A percentile compares a stretch with the other conserved stretches of the same genome.
These are phyloP conservation scores for Isoperla grammatica DNA, from an alignment of 2,888 invertebrate species.

Conservation along the genomic window DNA sequence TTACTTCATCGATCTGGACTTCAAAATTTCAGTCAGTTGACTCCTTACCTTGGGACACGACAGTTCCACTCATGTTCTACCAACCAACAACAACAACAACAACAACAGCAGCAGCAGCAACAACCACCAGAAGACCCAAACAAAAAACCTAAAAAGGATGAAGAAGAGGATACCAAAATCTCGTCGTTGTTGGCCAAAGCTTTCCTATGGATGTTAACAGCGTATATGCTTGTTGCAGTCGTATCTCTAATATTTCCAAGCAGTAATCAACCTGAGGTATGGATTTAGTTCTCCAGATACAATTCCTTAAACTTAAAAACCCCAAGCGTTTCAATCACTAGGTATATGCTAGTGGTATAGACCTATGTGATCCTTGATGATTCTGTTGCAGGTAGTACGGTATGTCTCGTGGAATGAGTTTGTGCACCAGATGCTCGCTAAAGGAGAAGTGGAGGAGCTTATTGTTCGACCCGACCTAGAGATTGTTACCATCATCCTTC, in stretches of 20 bases:
- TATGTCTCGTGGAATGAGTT: constrained; percentile 97
- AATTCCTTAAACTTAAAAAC: no score
- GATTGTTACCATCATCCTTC: constrained; percentile 75
- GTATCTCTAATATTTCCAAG: constrained; percentile 66
- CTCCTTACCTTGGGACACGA: constrained; percentile 22
- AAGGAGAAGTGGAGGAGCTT: constrained; percentile 88
- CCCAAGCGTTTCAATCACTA: no score
- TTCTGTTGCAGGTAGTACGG: constrained; percentile 45
- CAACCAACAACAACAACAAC: constrained; percentile 22
- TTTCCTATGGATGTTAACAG: constrained; percentile 72
- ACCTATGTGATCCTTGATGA: no score
- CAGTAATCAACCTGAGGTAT: constrained; percentile 67
- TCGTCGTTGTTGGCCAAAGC: constrained; percentile 68
- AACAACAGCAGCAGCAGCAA: no score
- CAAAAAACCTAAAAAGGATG: constrained; percentile 36
- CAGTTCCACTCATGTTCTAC: constrained; percentile 26
- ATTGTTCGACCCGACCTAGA: constrained; percentile 79
- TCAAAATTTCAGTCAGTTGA: constrained; percentile 34
- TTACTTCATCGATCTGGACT: constrained; percentile 31
- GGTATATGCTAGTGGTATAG: no score
- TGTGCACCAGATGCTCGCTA: constrained; percentile 86
- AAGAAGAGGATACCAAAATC: constrained; percentile 62
- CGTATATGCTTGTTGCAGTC: constrained; percentile 66
- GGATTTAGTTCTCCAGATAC: constrained; percentile 15
- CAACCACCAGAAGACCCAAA: constrained; percentile 28